phyloP scores from a whole-genome alignment of 1,140 invertebrate genomes.

The Oryzaephilus surinamensis region DNA sequence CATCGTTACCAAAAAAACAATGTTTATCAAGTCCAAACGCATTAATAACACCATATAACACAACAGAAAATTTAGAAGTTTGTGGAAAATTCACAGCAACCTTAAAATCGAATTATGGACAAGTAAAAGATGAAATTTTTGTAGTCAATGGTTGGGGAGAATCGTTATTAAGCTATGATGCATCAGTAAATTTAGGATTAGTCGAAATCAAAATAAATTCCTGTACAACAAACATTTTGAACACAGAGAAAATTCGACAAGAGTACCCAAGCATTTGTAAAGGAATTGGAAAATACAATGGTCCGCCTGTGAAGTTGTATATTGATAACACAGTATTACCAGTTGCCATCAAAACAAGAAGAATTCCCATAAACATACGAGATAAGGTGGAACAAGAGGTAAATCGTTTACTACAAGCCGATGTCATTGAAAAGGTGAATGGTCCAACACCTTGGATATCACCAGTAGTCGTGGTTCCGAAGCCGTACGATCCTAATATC shows the following conservation, averaged over 20 bases:
- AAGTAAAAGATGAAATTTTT: too few relatives aligned
- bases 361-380: constrained; percentile 5
- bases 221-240: too few relatives aligned
- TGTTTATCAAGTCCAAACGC: not conserved
- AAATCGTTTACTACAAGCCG: constrained; percentile 3
- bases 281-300: not conserved
- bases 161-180: too few relatives aligned
- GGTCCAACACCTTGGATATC: constrained; percentile 32
- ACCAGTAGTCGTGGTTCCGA: constrained; percentile 28
- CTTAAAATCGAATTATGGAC: too few relatives aligned
- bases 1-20: not conserved
- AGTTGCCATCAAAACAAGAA: constrained; percentile 1
- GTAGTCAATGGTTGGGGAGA: too few relatives aligned
- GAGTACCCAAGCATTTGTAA: not conserved
- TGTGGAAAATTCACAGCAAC: not conserved
- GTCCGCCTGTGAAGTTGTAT: not conserved
- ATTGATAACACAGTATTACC: not conserved
- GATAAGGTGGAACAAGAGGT: constrained; percentile 7
- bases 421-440: constrained; percentile 19
- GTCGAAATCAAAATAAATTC: too few relatives aligned
- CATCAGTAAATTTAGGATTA: too few relatives aligned
- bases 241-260: not conserved
- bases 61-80: not conserved
- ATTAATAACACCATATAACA: not conserved
- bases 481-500: constrained; percentile 18